Percentiles rank a stretch among this genome's conserved stretches.
Conservation (phyloP, 2,797 vertebrate genomes). For the Galagoides demidoff region DNA sequence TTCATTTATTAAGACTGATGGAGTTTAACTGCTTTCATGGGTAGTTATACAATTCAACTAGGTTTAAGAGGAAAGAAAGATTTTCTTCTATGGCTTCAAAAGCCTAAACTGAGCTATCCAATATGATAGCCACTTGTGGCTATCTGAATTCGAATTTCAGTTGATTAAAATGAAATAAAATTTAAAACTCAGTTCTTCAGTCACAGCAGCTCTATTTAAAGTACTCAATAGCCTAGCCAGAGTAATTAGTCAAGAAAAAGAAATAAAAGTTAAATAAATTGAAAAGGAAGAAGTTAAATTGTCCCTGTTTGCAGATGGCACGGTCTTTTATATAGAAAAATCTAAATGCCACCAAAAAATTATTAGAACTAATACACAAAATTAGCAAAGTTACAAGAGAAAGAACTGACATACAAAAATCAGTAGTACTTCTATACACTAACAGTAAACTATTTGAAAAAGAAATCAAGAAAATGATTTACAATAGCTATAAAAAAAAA, state of each 20-base stretch:
- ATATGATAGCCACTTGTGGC: background rate
- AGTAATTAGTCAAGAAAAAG: background rate
- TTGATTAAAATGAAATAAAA: constrained; percentile 35
- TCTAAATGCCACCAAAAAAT: background rate
- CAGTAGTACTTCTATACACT: background rate
- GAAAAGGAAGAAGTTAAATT: background rate
- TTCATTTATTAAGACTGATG: constrained; percentile 14
- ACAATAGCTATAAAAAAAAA: background rate
- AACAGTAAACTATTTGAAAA: background rate
- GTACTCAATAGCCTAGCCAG: background rate
- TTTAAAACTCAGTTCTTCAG: background rate
- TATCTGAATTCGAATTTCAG: constrained; percentile 25
- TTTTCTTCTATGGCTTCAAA: background rate
- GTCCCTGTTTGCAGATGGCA: background rate
- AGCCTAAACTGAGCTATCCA: background rate
- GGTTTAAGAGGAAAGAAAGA: background rate
- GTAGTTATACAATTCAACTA: background rate
- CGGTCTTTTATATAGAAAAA: background rate
- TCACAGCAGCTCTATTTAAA: background rate
- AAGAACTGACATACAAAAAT: background rate
- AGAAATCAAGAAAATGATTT: too few relatives aligned
- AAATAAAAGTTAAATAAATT: background rate
- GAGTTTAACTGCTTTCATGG: background rate
- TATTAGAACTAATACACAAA: background rate
- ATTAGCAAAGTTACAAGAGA: background rate